Evolutionary conservation across 2,888 invertebrate species (phyloP), one percentile per base, ranked within the genome.

Genomic region (Asteroscopus sphinx): DNA sequence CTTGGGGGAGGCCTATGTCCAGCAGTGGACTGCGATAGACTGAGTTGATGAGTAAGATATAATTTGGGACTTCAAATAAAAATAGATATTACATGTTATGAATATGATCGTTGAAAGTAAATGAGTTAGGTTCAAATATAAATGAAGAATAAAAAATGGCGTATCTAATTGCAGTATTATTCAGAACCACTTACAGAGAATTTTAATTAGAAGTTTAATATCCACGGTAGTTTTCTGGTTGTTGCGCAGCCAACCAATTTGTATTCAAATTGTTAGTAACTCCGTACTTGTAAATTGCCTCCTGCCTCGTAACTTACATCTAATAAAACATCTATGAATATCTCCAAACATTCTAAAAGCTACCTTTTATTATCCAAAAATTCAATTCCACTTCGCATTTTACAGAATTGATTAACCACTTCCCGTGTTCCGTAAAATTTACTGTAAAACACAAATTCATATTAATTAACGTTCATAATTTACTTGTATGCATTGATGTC

Each of bases 381-480:
- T 58, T 45, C 47, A 57, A 57, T 69, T 67, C 60, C 55, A 62
- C 35, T 71, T 42, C 6, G 56, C 65, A 71, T 72, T n/a, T 71
- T 64, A 70, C 73, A 72, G 74, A 64, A 64, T 70, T 71, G 74
- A 75, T 71, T 82, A 79, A 80, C 76, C 54, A 76, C 81, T 88
- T 87, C 85, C 85, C 77, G 82, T 77, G 69, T 84, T 83, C 78
- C 73, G 76, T 82, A 78, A 81, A 86, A 83, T 84, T 82, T 84
- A 86, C 85, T 72, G 83, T 85, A 85, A 83, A 85, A 76, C 75
- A 81, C 81, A 77, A 83, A 84, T 82, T 72, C 61, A 82, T 89
- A 88, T 89, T 92, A 92, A 93, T 93, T 93, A 90, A 85, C 83
- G 76, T 77, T 76, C 76, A 80, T 88, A 88, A 89, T 89, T 91